These are phyloP conservation scores for Tenthredo notha DNA, from an alignment of 2,888 invertebrate species.

Conservation along the genomic window DNA sequence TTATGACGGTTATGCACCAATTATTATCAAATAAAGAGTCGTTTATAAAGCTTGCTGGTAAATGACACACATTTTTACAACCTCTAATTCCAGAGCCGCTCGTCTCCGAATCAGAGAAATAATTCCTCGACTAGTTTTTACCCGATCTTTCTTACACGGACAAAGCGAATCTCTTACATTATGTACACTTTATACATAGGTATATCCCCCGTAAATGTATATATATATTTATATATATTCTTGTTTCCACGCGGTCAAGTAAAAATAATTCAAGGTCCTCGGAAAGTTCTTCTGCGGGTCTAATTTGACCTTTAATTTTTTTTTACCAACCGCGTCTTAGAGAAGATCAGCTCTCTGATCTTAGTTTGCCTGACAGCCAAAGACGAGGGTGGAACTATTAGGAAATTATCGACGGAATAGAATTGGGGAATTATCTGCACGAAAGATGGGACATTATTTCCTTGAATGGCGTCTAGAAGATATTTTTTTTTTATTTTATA, in stretches of 20 bases:
- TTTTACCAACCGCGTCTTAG: not conserved
- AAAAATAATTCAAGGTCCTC: constrained; percentile 42
- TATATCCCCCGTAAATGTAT: not conserved
- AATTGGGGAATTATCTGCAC: constrained; percentile 71
- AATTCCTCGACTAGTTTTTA: constrained; percentile 37
- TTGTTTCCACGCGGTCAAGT: constrained; percentile 26
- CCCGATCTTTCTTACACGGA: constrained; percentile 20
- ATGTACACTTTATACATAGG: not conserved
- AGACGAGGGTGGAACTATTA: constrained; percentile 70
- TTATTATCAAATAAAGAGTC: constrained; percentile 76
- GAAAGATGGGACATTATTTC: constrained; percentile 56
- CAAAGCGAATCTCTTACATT: constrained; percentile 41
- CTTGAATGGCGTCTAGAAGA: constrained; percentile 50
- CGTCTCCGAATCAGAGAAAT: constrained; percentile 43
- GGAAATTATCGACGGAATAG: constrained; percentile 67
- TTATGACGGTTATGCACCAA: constrained; percentile 70
- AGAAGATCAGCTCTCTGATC: constrained; percentile 42
- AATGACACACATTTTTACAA: constrained; percentile 72
- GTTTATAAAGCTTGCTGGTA: constrained; percentile 68
- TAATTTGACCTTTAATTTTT: constrained; percentile 50
- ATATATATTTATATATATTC: not conserved
- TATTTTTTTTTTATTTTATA: not conserved
- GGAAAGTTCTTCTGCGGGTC: constrained; percentile 36
- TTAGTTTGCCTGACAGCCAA: constrained; percentile 60
- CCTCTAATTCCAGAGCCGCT: constrained; percentile 63